Evolutionary conservation across 2,797 vertebrate species (phyloP), one percentile per base, ranked within the genome.

Genomic region (Synanceia verrucosa): DNA sequence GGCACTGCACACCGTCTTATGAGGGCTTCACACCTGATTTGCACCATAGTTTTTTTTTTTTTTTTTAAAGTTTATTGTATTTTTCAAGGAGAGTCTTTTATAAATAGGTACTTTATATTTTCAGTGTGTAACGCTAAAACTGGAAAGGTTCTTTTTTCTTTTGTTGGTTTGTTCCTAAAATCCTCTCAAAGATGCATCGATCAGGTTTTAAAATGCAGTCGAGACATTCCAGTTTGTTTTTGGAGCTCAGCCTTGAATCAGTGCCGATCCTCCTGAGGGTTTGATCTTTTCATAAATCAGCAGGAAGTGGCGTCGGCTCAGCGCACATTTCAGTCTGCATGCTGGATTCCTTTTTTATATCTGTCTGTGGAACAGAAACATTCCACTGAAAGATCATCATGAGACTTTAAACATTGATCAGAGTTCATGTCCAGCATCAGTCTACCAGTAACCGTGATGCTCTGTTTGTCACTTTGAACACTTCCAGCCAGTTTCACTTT

Each of bases 41-140:
- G 96, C 96, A 97, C 96, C 82, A 86, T 91, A 88, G 78, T 80
- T 91, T 78, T 83, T 31, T 31, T 37, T 37, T 37, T 37, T 36
- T 13, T 37, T 6, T 81, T n/a, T n/a, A n/a, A 82, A 87, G 79
- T 88, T 84, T 91, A 90, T 91, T 89, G 65, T 88, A 86, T 91
- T 91, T 91, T 92, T 93, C 82, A 58, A 83, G 74, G 73, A 90
- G 78, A 88, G 85, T 90, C 47, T 94, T 94, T 93, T 92, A 92
- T 92, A 79, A 86, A 89, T 89, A 86, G 94, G 93, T 95, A 95
- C 94, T 92, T 90, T 92, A 89, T 93, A 85, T 93, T 89, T 89
- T 89, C 85, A 78, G 73, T 86, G 78, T 86, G 77, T 87, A 77
- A 88, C 83, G 74, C 69, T 79, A 36, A 82, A 63, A 90, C 88